Evolutionary conservation across 2,797 vertebrate species (phyloP).

Genomic region (Schizopygopsis pylzovi): DNA sequence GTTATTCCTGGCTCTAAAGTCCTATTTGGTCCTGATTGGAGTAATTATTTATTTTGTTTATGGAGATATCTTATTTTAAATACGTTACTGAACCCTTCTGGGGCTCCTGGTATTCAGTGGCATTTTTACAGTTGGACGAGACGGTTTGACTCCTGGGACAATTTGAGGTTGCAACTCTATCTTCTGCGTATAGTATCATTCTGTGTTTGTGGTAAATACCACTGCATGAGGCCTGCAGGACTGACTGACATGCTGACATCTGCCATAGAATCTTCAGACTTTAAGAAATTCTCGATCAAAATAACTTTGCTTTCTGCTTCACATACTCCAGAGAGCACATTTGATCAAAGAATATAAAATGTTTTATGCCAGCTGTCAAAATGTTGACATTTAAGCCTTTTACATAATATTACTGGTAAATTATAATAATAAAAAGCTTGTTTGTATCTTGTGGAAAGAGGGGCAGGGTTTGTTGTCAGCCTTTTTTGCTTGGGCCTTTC

Average conservation of each 20-base stretch:
- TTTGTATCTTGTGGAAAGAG: not conserved
- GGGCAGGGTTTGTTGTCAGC: not conserved
- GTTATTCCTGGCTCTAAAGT: not conserved
- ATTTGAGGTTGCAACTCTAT: conserved; percentile 43
- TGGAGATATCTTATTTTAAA: conserved; percentile 13
- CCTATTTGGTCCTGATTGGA: not conserved
- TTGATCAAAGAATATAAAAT: not conserved
- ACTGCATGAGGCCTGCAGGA: conserved; percentile 2
- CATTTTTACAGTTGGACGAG: conserved; percentile 21
- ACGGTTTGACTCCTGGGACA: conserved; percentile 39
- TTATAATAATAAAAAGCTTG: not conserved
- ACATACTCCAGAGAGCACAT: not conserved
- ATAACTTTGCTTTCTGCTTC: not conserved
- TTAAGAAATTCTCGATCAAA: conserved; percentile 1
- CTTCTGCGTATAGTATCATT: conserved; percentile 16
- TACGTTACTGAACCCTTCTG: not conserved
- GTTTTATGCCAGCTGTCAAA: conserved; percentile 13
- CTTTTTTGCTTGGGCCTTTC: not conserved
- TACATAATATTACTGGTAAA: not conserved
- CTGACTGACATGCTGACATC: conserved; percentile 45
- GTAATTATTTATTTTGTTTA: conserved; percentile 9
- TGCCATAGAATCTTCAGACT: conserved; percentile 20
- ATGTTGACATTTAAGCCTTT: not conserved
- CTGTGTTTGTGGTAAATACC: conserved; percentile 32
- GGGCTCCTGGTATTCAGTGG: conserved; percentile 22